Conservation (phyloP, 2,113 vertebrate genomes). For the Prionailurus viverrinus region DNA sequence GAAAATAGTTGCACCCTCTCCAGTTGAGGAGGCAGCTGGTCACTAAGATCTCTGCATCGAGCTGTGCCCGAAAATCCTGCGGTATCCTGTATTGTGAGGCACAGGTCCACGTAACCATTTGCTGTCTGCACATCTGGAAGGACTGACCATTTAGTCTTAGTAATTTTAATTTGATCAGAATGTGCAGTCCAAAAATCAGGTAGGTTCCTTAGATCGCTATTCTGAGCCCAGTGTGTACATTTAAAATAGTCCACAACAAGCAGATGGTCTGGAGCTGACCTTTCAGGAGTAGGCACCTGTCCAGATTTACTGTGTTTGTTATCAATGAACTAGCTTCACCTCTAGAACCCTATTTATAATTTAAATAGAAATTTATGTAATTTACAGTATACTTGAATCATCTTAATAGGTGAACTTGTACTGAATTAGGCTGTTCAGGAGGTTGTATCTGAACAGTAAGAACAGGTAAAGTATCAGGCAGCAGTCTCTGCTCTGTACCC, state of each 20-base stretch:
- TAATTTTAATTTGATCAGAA: slow-evolving; percentile 28
- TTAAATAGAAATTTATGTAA: slow-evolving; percentile 35
- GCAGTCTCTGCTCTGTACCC: neutral
- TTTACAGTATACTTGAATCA: neutral
- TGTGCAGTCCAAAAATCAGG: neutral
- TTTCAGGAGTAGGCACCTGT: neutral
- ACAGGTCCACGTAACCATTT: neutral
- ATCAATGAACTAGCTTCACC: neutral
- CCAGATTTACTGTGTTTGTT: neutral
- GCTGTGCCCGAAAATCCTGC: neutral
- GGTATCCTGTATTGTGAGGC: neutral
- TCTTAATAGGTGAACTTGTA: neutral
- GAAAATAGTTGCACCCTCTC: neutral
- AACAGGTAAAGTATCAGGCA: neutral
- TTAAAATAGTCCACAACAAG: neutral
- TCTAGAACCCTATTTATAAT: slow-evolving; percentile 41
- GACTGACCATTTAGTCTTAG: neutral
- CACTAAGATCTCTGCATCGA: neutral
- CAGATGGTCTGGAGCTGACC: neutral
- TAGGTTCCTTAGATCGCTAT: neutral
- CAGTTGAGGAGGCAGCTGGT: neutral
- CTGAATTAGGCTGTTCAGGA: neutral
- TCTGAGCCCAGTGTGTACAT: neutral
- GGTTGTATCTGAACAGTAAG: neutral
- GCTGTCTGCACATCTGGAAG: slow-evolving; percentile 4